Conservation (phyloP, 2,797 vertebrate species). For the Mormyrops attenuatus region DNA sequence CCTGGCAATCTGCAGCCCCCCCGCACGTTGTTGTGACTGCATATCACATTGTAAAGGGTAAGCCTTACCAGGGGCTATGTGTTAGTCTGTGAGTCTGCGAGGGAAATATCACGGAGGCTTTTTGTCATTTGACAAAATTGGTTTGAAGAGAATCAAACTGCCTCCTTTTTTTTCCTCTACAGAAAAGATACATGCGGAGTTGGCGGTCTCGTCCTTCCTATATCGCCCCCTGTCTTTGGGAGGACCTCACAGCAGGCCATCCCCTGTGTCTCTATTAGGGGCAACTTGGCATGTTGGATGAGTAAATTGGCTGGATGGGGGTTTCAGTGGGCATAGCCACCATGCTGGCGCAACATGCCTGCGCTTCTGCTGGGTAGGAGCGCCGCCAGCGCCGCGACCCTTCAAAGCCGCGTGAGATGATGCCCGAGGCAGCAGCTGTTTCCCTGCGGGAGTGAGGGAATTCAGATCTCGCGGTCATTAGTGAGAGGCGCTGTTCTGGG, state of each 20-base stretch:
- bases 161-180: slow-evolving; percentile 15
- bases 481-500: slow-evolving; percentile 55
- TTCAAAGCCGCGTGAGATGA: slow-evolving; percentile 55
- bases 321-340: slow-evolving; percentile 63
- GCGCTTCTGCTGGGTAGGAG: slow-evolving; percentile 54
- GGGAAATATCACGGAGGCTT: slow-evolving; percentile 47
- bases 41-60: slow-evolving; percentile 55
- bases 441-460: slow-evolving; percentile 53
- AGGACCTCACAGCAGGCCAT: slow-evolving; percentile 49
- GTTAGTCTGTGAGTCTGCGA: slow-evolving; percentile 37
- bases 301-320: slow-evolving; percentile 65
- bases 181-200: slow-evolving; percentile 19
- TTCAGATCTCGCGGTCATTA: slow-evolving; percentile 66
- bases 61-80: slow-evolving; percentile 59
- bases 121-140: slow-evolving; percentile 61
- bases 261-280: slow-evolving; percentile 65
- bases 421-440: slow-evolving; percentile 63
- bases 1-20: slow-evolving; percentile 41
- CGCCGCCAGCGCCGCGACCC: slow-evolving; percentile 50
- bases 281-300: slow-evolving; percentile 53
- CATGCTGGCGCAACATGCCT: slow-evolving; percentile 59
- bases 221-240: slow-evolving; percentile 39
- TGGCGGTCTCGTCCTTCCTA: slow-evolving; percentile 16
- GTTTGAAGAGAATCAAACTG: slow-evolving; percentile 47
- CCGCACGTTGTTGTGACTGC: slow-evolving; percentile 34